Evolutionary conservation across 2,888 invertebrate genomes (phyloP).

Genomic region (Drosophila basisetae): DNA sequence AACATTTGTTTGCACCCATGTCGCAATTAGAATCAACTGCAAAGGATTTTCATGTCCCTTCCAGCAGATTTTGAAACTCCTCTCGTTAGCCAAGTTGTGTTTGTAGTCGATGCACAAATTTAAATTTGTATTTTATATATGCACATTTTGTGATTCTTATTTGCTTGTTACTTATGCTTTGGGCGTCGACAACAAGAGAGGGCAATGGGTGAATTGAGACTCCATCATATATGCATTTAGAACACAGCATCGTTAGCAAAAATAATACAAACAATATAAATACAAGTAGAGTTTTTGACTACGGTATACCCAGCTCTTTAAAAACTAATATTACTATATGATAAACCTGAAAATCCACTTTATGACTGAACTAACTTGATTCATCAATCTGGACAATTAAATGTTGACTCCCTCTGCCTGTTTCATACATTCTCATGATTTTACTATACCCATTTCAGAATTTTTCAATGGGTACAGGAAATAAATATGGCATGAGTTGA

Average conservation of each 20-base stretch:
- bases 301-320: neutral
- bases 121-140: conserved; percentile 76
- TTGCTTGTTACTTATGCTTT: conserved; percentile 52
- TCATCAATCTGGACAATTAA: neutral
- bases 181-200: neutral
- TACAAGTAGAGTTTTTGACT: neutral
- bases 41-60: conserved; percentile 12
- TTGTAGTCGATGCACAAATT: conserved; percentile 60
- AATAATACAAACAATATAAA: conserved; percentile 26
- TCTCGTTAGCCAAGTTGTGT: neutral
- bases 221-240: conserved; percentile 30
- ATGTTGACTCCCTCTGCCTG: neutral
- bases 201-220: neutral
- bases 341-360: neutral
- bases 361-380: neutral
- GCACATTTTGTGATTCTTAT: conserved; percentile 69
- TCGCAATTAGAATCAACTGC: conserved; percentile 62
- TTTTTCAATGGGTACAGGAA: neutral
- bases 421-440: neutral
- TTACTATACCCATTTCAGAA: neutral
- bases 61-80: neutral
- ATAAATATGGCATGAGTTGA: conserved; percentile 48
- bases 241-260: conserved; percentile 46
- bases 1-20: conserved; percentile 74
- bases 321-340: neutral